Conservation (phyloP, 37 sponge, comb jelly and placozoan species). For the Crambe crambe region DNA sequence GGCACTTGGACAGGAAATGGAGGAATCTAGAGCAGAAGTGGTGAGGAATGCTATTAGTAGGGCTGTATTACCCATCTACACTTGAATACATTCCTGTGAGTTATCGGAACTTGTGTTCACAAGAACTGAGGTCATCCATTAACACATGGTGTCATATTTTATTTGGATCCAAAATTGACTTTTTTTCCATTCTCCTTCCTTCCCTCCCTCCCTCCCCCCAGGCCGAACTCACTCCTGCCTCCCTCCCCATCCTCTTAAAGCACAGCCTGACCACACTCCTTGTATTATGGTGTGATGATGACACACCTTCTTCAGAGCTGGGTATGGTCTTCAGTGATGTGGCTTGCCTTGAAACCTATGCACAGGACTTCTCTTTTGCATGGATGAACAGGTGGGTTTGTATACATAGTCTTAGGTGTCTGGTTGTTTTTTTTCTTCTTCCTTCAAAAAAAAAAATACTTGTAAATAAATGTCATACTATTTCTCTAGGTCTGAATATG, state of each 20-base stretch:
- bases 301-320: slow-evolving; percentile 6
- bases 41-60: background rate
- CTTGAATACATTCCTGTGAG: no score
- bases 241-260: slow-evolving; percentile 26
- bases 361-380: slow-evolving; percentile 8
- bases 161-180: no score
- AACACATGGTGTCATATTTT: no score
- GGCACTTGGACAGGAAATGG: slow-evolving; percentile 18
- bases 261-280: slow-evolving; percentile 8
- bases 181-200: background rate
- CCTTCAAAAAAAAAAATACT: no score
- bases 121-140: no score
- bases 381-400: slow-evolving; percentile 37
- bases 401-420: no score
- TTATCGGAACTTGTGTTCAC: background rate
- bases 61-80: no score
- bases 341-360: background rate
- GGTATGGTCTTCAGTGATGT: slow-evolving; percentile 1
- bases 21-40: background rate
- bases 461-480: no score
- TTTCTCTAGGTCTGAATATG: slow-evolving; percentile 13
- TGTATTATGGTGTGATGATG: slow-evolving; percentile 41
- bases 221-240: slow-evolving; percentile 33
- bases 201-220: background rate
- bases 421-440: no score